Percentiles rank a stretch among this genome's conserved stretches.
These are phyloP conservation scores for Neodon shergylaensis DNA, from an alignment of 2,113 vertebrate genomes.

Conservation along the genomic window DNA sequence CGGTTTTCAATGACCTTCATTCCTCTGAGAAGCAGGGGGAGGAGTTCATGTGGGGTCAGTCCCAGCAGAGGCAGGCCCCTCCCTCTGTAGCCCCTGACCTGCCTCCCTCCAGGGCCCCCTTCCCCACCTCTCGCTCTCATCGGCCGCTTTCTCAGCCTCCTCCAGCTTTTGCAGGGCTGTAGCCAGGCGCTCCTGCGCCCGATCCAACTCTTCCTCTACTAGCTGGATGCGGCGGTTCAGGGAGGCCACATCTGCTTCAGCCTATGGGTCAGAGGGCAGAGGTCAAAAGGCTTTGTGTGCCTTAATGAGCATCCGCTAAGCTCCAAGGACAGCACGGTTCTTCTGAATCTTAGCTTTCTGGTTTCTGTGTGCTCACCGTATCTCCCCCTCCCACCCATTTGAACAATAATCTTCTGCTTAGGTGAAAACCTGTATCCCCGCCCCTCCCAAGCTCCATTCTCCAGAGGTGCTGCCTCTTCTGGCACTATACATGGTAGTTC, in stretches of 20 bases:
- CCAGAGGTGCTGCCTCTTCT: neutral
- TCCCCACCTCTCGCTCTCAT: slow-evolving; percentile 96
- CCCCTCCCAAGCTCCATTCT: neutral
- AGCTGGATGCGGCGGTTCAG: slow-evolving; percentile 98
- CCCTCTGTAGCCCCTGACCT: rapidly evolving
- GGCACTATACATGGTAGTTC: neutral
- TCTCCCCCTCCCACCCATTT: neutral
- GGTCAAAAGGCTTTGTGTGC: neutral
- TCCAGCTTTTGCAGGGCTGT: slow-evolving; percentile 98
- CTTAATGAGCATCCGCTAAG: neutral
- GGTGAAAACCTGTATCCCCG: neutral
- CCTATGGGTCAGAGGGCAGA: slow-evolving; percentile 84
- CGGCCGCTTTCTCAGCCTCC: slow-evolving; percentile 97
- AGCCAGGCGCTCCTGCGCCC: slow-evolving; percentile 97
- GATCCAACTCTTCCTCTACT: slow-evolving; percentile 98
- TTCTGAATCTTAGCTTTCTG: slow-evolving; percentile 39
- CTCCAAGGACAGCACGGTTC: slow-evolving; percentile 17
- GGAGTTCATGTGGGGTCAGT: neutral
- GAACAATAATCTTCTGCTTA: neutral
- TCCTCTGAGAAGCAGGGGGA: slow-evolving; percentile 87
- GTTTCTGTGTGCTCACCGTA: neutral
- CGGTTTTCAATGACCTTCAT: slow-evolving; percentile 99
- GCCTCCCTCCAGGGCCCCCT: neutral
- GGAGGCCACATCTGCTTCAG: slow-evolving; percentile 97
- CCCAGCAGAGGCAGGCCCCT: neutral